These are phyloP conservation scores for Triplophysa bombifrons DNA, from an alignment of 2,797 vertebrate species.

Conservation along the genomic window DNA sequence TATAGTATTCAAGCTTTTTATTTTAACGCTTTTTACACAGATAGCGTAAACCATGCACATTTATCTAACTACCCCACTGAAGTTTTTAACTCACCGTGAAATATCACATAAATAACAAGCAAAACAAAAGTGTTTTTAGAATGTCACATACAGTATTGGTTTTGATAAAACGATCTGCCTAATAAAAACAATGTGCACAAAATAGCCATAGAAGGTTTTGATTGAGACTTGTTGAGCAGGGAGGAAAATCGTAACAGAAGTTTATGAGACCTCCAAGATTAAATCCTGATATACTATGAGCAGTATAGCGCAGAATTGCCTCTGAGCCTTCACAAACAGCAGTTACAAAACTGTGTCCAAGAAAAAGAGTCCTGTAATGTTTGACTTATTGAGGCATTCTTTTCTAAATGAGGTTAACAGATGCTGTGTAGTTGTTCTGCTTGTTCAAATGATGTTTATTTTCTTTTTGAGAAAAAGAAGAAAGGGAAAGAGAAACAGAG, in stretches of 20 bases:
- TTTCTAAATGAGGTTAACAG: slow-evolving; percentile 35
- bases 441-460: slow-evolving; percentile 16
- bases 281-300: not conserved
- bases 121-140: too few relatives aligned
- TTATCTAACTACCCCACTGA: too few relatives aligned
- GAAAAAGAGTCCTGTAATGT: slow-evolving; percentile 4
- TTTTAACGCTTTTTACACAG: too few relatives aligned
- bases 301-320: not conserved
- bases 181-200: not conserved
- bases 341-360: slow-evolving; percentile 3
- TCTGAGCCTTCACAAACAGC: not conserved
- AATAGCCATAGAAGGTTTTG: not conserved
- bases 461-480: slow-evolving; percentile 9
- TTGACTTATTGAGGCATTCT: slow-evolving; percentile 13
- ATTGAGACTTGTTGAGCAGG: not conserved
- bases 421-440: slow-evolving; percentile 28
- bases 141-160: too few relatives aligned
- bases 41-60: too few relatives aligned
- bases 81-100: too few relatives aligned
- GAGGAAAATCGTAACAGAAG: not conserved
- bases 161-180: too few relatives aligned
- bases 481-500: not conserved
- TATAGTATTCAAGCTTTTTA: too few relatives aligned
- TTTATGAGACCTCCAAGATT: not conserved
- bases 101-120: too few relatives aligned